Conservation (phyloP, 2,888 invertebrate species). For the Petrolisthes manimaculis region DNA sequence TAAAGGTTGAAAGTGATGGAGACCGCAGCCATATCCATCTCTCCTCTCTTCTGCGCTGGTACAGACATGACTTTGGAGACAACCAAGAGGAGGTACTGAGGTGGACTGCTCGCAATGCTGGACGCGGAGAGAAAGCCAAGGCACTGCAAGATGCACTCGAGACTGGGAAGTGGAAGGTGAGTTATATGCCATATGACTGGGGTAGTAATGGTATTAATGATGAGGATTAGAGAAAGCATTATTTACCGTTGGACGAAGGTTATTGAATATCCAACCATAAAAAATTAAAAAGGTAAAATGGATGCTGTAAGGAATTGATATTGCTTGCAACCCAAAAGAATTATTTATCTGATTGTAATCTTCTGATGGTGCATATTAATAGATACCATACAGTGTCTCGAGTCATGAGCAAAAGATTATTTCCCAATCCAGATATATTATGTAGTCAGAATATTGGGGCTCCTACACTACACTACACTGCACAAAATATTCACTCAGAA, state of each 20-base stretch:
- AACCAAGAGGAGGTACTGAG: constrained; percentile 66
- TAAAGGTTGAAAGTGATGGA: constrained; percentile 68
- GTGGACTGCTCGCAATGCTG: constrained; percentile 51
- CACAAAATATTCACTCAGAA: no score
- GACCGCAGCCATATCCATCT: constrained; percentile 69
- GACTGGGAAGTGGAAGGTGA: constrained; percentile 45
- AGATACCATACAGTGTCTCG: no score
- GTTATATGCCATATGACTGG: constrained; percentile 65
- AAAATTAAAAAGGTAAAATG: no score
- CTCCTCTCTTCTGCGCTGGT: constrained; percentile 72
- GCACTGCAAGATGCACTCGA: constrained; percentile 44
- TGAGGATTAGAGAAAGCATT: neutral
- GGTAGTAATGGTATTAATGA: constrained; percentile 48
- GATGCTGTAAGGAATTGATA: no score
- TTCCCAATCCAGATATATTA: no score
- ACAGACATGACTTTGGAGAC: constrained; percentile 71
- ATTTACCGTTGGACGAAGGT: neutral
- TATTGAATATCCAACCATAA: no score
- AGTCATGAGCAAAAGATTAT: no score
- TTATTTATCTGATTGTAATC: no score
- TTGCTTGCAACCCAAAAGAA: no score
- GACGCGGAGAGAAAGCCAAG: constrained; percentile 45
- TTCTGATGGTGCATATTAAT: no score
- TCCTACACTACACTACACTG: no score
- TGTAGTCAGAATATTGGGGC: no score